phyloP scores from a whole-genome alignment of 2,113 vertebrate species.

The Cisticola juncidis region DNA sequence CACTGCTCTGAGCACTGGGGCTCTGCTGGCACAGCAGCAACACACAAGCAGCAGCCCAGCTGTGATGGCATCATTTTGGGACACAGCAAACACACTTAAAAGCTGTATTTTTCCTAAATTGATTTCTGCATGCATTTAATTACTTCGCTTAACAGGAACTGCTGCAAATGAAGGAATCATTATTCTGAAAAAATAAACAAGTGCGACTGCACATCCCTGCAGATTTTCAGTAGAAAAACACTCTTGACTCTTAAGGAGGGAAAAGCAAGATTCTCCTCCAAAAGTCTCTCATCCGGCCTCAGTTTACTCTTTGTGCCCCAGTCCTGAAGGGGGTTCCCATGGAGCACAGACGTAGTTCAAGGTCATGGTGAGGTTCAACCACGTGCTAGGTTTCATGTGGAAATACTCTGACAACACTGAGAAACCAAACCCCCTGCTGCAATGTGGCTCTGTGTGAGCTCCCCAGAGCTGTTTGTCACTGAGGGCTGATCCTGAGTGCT shows the following conservation, averaged over 20 bases:
- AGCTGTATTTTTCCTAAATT: neutral
- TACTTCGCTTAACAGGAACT: conserved; percentile 6
- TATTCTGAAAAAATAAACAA: neutral
- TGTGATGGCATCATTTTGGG: neutral
- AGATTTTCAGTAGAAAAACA: neutral
- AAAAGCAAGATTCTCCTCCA: neutral
- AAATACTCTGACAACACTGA: neutral
- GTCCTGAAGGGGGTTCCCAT: neutral
- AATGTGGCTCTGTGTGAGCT: rapidly evolving
- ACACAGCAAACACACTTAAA: neutral
- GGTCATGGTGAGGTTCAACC: rapidly evolving
- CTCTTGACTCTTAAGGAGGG: neutral
- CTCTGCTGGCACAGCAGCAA: neutral
- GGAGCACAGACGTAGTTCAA: neutral
- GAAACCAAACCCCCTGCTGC: neutral
- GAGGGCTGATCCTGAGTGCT: neutral
- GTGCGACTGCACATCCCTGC: neutral
- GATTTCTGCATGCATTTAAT: neutral
- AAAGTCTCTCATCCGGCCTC: neutral
- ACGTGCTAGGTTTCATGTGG: rapidly evolving
- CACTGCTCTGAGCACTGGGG: neutral
- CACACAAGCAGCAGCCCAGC: neutral
- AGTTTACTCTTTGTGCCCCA: neutral
- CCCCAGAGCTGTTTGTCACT: neutral
- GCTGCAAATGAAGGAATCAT: neutral